A percentile compares a stretch with the other conserved stretches of the same genome.
Evolutionary conservation across 2,113 vertebrate species (phyloP).

Genomic region (Lagopus leucura): DNA sequence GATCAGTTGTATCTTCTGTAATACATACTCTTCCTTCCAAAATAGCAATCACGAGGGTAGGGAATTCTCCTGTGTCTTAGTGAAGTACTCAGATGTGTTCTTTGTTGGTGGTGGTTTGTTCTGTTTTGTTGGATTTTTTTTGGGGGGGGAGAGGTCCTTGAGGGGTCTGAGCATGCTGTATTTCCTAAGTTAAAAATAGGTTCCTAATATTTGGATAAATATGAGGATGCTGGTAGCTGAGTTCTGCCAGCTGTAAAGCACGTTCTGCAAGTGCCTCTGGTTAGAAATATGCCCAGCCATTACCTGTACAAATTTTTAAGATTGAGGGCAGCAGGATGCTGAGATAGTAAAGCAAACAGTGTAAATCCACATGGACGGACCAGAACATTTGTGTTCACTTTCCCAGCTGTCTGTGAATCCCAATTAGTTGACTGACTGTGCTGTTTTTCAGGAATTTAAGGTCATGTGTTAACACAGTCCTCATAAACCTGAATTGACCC

Average conservation of each 20-base stretch:
- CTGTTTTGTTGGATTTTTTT: background rate
- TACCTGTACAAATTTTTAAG: background rate
- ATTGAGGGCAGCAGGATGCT: no score
- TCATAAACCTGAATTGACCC: background rate
- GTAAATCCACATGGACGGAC: rapidly evolving
- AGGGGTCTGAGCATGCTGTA: background rate
- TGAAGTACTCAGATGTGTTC: background rate
- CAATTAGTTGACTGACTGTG: background rate
- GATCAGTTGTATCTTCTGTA: background rate
- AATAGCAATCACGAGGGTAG: background rate
- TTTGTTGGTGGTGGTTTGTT: rapidly evolving
- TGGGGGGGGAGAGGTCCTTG: background rate
- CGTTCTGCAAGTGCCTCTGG: background rate
- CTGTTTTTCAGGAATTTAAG: background rate
- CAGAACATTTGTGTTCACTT: rapidly evolving
- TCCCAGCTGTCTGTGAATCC: background rate
- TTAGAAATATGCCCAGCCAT: background rate
- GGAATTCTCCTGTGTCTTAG: background rate
- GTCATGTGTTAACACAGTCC: background rate
- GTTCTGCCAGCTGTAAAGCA: background rate
- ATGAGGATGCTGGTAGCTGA: background rate
- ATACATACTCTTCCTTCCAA: background rate
- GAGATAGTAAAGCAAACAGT: background rate
- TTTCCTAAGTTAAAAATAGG: background rate
- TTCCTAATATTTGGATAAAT: background rate